These are phyloP conservation scores for Apeltes quadracus DNA, from an alignment of 2,113 vertebrate species.

Conservation along the genomic window DNA sequence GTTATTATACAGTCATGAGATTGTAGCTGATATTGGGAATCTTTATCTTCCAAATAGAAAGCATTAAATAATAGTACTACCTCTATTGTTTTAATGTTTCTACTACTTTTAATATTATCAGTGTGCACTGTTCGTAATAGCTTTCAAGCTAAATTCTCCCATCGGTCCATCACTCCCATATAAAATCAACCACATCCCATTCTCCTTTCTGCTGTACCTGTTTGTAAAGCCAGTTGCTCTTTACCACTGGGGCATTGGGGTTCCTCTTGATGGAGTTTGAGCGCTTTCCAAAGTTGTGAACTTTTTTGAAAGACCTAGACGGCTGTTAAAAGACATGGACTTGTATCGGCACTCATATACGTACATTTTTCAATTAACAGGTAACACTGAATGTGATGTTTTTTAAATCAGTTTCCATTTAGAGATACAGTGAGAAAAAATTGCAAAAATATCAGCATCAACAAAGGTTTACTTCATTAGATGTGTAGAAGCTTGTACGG, in stretches of 20 bases:
- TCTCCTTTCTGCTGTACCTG: conserved; percentile 83
- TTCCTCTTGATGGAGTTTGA: conserved; percentile 98
- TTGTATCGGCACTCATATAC: not conserved
- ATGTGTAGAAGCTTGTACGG: not conserved
- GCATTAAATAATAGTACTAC: not conserved
- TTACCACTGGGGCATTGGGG: conserved; percentile 89
- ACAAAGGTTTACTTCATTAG: not conserved
- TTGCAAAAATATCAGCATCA: not conserved
- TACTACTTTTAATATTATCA: not conserved
- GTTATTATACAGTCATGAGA: not conserved
- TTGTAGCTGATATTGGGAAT: not conserved
- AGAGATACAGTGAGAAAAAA: not conserved
- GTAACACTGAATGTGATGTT: not conserved
- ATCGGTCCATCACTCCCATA: not conserved
- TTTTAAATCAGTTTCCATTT: not conserved
- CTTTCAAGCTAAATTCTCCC: not conserved
- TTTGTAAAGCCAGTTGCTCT: conserved; percentile 95
- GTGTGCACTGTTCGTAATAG: not conserved
- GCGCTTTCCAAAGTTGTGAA: conserved; percentile 98
- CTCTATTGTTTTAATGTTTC: too few species aligned
- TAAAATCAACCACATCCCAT: not conserved
- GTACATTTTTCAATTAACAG: not conserved
- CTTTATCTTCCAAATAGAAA: too few species aligned
- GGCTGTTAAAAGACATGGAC: conserved; percentile 76
- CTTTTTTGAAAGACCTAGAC: conserved; percentile 92